Evolutionary conservation across 1,140 invertebrate species (phyloP), one percentile per base, ranked within the genome.

Genomic region (Gryon sp.): DNA sequence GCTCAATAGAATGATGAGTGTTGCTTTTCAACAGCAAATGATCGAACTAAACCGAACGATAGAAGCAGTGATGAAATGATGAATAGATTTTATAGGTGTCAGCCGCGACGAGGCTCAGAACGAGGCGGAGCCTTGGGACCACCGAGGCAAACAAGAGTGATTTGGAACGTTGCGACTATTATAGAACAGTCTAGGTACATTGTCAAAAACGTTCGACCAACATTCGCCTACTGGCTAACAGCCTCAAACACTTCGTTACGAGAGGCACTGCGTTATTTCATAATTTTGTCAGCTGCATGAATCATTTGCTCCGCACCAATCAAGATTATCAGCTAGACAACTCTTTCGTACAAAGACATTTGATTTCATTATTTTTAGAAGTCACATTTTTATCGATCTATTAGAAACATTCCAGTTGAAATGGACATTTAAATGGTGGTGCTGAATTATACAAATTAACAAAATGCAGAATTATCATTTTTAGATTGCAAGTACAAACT

Each of bases 141-240:
- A 36, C 68, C 62, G 68, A 68, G 68, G 75, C 66, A 60, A 65
- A 65, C n/a, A n/a, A n/a, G n/a, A 66, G 74, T 72, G 68, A 72
- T 77, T 77, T 77, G 75, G 75, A 72, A 77, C 66, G 68, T 72
- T 22, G 66, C 55, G 75, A 72, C 75, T 38, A 72, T 72, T 77
- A 77, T 77, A 72, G 68, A 77, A 77, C 74, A 77, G 66, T 60
- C 60, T 77, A 77, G 75, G 60, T 66, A 62, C 46, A 72, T 77
- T 72, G 75, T 77, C 62, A 48, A 72, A 77, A 72, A 77, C 68
- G 62, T 72, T 62, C 62, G 66, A 70, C 74, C 65, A 70, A 76
- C 57, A 69, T 65, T 63, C 53, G 46, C 52, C 26, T n/a, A 63
- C 48, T 43, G 30, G 43, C 57, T 55, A 32, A 46, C 28, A 70